These are phyloP conservation scores for Tinea pellionella DNA, from an alignment of 2,888 invertebrate genomes.

Conservation along the genomic window DNA sequence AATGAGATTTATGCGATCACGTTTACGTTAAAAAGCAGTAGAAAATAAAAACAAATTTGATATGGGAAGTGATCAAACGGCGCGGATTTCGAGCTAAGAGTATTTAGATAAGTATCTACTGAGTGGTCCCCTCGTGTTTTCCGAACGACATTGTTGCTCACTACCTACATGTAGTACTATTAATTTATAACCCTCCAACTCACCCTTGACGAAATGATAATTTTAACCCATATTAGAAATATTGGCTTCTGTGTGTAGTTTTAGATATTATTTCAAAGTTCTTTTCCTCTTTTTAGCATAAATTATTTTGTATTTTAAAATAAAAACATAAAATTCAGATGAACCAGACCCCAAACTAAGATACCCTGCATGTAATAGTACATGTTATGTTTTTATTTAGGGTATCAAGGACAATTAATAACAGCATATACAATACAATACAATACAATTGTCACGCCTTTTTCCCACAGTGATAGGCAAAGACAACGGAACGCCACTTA, in stretches of 20 bases:
- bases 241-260: not conserved
- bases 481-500: too few species aligned
- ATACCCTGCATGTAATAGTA: too few species aligned
- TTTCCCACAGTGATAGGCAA: too few species aligned
- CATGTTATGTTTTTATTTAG: too few species aligned
- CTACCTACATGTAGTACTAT: constrained; percentile 40
- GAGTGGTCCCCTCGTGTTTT: constrained; percentile 62
- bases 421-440: too few species aligned
- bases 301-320: too few species aligned
- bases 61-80: constrained; percentile 26
- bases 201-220: not conserved
- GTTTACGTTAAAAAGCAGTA: too few species aligned
- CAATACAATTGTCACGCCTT: too few species aligned
- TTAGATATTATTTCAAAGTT: not conserved
- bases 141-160: constrained; percentile 35
- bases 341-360: too few species aligned
- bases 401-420: too few species aligned
- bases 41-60: not conserved
- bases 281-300: not conserved
- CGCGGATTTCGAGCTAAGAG: constrained; percentile 23
- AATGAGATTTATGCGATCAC: too few species aligned
- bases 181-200: constrained; percentile 53
- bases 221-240: not conserved
- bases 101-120: constrained; percentile 65
- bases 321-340: too few species aligned